Evolutionary conservation across 2,113 vertebrate genomes (phyloP), one percentile per base, ranked within the genome.

Genomic region (Lepidothrix coronata): DNA sequence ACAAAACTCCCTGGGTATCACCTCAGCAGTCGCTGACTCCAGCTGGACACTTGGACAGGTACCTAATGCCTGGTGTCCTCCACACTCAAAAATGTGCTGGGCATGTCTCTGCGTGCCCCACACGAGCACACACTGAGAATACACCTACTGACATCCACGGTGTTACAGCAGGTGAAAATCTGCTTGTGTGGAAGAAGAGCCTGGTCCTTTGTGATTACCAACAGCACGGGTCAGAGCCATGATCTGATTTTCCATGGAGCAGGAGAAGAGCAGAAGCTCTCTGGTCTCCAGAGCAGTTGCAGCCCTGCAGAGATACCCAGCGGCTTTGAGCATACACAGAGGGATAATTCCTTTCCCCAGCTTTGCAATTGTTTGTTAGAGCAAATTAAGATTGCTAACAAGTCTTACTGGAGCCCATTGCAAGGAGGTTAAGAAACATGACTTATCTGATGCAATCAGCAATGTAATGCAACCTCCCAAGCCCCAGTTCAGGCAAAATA

Each of bases 371-470:
- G 59, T 72, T 92, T 91, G 65, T 86, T 91, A n/a, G 35, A 72
- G 74, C 66, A 95, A 94, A 96, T 39, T 43, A 93, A 55, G 79
- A 93, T 83, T 14, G 12, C 43, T 76, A 95, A 83, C 85, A 86
- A 91, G 73, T 80, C 86, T 77, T 90, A 70, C 59, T 49, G 57
- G 46, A 71, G 82, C 18, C 51, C 54, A 54, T 10, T 55, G 83
- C 76, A 72, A 5, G 22, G 27, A 79, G 62, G 33, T 57, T 41
- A 89, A 95, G 72, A 91, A 91, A 94, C 21, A 54, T 3, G 2
- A 52, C 16, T 66, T 70, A 81, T 37, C 87, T 93, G 89, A 90
- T 49, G 31, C 54, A 79, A 94, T 87, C 75, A 79, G 57, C 74
- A 65, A 54, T 16, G 4, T 31, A 84, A 78, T 11, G 48, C 52